phyloP scores from a whole-genome alignment of 35 echinoderm and acorn worm genomes.

The Acanthaster planci region DNA sequence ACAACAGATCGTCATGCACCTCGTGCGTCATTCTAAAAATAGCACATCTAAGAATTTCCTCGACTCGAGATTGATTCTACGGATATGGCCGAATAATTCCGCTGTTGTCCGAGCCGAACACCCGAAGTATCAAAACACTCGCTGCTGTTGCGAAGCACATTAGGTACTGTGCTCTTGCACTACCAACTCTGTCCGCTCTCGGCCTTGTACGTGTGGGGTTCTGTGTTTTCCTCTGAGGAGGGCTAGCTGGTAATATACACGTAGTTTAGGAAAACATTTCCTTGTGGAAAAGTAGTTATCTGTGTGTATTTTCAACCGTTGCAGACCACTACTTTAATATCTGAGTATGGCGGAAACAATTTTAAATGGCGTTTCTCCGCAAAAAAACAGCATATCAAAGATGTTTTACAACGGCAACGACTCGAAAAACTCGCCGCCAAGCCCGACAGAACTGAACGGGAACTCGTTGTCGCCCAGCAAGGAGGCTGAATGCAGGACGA shows the following conservation, averaged over 20 bases:
- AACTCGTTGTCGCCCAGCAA: conserved; percentile 4
- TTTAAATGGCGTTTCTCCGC: conserved; percentile 33
- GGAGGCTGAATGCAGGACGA: conserved; percentile 17
- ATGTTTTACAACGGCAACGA: conserved; percentile 44
- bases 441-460: conserved; percentile 44
- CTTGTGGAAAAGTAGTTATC: too few relatives aligned
- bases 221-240: neutral
- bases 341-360: conserved; percentile 46
- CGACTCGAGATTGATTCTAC: too few relatives aligned
- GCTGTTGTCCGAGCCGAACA: neutral
- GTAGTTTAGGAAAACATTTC: too few relatives aligned
- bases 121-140: conserved; percentile 1
- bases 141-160: conserved; percentile 13
- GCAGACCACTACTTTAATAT: neutral
- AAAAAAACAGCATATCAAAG: conserved; percentile 41
- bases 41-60: neutral
- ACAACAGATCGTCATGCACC: neutral
- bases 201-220: neutral
- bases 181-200: neutral
- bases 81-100: too few relatives aligned
- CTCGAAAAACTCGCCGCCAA: conserved; percentile 43
- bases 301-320: neutral
- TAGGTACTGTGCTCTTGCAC: neutral
- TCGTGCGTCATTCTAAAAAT: conserved; percentile 25
- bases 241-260: neutral